Conservation (phyloP, 2,797 vertebrate genomes). For the Taeniopygia guttata region DNA sequence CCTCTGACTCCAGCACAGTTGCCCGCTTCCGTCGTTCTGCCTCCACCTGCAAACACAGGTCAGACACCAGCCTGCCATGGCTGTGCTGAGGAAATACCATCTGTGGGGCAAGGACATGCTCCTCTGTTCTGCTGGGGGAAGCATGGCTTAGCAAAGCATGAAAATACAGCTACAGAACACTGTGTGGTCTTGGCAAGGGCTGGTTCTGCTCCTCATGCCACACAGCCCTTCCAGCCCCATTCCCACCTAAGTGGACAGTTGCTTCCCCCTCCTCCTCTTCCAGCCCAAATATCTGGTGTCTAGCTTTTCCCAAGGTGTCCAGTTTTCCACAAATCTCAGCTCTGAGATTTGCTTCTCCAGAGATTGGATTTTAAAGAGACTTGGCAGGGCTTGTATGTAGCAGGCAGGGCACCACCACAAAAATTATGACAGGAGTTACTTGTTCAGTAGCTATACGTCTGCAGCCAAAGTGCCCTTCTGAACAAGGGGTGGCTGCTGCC, state of each 20-base stretch:
- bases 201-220: not conserved
- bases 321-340: not conserved
- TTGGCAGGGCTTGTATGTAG: not conserved
- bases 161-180: not conserved
- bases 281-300: accelerated
- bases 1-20: slow-evolving; percentile 93
- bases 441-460: not conserved
- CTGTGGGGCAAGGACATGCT: accelerated
- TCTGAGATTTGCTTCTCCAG: not conserved
- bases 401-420: not conserved
- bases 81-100: accelerated
- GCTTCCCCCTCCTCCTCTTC: not conserved
- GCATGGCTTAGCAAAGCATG: accelerated
- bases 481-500: not conserved
- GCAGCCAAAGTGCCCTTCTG: not conserved
- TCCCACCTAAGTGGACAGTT: not conserved
- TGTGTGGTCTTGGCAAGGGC: accelerated
- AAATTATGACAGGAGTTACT: not conserved
- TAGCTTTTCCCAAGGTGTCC: not conserved
- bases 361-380: not conserved
- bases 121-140: accelerated
- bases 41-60: slow-evolving; percentile 83
- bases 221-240: accelerated
- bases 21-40: slow-evolving; percentile 93
- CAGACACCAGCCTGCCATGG: accelerated